These are phyloP conservation scores for Tipula lateralis DNA, from an alignment of 2,888 invertebrate species.

Conservation along the genomic window DNA sequence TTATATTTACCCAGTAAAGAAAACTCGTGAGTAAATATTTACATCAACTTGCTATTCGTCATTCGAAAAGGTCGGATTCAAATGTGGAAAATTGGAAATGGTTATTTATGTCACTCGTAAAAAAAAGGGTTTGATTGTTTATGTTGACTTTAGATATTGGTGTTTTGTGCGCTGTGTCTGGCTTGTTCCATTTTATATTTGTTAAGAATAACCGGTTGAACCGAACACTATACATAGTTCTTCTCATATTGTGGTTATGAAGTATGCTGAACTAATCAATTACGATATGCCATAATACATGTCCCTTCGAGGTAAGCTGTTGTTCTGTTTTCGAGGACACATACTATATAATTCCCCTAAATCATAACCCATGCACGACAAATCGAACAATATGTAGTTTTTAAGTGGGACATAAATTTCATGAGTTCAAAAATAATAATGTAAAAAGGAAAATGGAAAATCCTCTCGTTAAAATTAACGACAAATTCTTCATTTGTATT, in stretches of 20 bases:
- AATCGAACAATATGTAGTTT: background rate
- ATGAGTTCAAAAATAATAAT: background rate
- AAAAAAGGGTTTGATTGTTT: background rate
- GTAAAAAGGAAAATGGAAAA: background rate
- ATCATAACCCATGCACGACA: background rate
- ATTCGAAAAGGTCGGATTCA: background rate
- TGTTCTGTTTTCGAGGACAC: no score
- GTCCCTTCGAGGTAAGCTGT: background rate
- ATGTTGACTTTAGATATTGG: background rate
- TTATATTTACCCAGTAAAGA: background rate
- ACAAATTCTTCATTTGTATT: background rate
- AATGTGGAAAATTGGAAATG: background rate
- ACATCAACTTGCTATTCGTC: conserved; percentile 11
- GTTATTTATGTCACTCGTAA: background rate
- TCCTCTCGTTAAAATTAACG: background rate
- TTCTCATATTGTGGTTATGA: background rate
- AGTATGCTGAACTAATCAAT: background rate
- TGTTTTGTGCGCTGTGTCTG: background rate
- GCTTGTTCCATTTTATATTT: background rate
- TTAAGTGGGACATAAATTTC: background rate
- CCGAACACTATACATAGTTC: no score
- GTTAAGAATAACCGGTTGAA: no score
- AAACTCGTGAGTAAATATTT: conserved; percentile 1
- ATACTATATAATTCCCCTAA: background rate
- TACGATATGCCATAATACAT: background rate